phyloP scores from a whole-genome alignment of 1,140 invertebrate genomes.

The Galleria mellonella region DNA sequence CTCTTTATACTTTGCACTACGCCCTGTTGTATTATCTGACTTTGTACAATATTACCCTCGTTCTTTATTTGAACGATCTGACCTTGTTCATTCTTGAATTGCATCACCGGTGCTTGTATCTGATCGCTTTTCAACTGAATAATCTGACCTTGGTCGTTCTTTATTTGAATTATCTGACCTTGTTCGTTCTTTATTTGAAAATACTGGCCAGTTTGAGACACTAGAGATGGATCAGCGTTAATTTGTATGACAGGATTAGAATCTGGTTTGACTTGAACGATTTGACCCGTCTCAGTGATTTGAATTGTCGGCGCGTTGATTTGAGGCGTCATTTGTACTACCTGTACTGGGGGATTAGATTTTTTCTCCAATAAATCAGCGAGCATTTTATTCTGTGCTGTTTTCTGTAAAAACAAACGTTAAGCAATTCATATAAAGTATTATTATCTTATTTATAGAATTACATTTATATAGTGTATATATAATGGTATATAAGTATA shows the following conservation, averaged over 20 bases:
- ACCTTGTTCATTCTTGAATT: constrained; percentile 47
- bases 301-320: constrained; percentile 62
- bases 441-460: too few species aligned
- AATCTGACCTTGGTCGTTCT: constrained; percentile 62
- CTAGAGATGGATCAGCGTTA: constrained; percentile 26
- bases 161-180: constrained; percentile 58
- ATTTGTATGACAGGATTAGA: constrained; percentile 48
- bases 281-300: constrained; percentile 65
- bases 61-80: constrained; percentile 45
- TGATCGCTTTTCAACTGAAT: constrained; percentile 62
- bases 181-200: constrained; percentile 66
- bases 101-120: constrained; percentile 35
- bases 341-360: constrained; percentile 64
- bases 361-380: constrained; percentile 70
- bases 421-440: too few species aligned
- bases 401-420: constrained; percentile 35
- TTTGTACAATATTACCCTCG: constrained; percentile 20
- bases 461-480: too few species aligned
- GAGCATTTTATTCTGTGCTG: constrained; percentile 70
- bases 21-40: constrained; percentile 15
- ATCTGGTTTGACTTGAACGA: constrained; percentile 59
- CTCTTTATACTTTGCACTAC: constrained; percentile 31
- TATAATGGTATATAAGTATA: too few species aligned
- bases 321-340: constrained; percentile 59
- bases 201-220: constrained; percentile 31